Base-by-base conservation (phyloP, 1,140 invertebrate species). In the Atta texana region DNA sequence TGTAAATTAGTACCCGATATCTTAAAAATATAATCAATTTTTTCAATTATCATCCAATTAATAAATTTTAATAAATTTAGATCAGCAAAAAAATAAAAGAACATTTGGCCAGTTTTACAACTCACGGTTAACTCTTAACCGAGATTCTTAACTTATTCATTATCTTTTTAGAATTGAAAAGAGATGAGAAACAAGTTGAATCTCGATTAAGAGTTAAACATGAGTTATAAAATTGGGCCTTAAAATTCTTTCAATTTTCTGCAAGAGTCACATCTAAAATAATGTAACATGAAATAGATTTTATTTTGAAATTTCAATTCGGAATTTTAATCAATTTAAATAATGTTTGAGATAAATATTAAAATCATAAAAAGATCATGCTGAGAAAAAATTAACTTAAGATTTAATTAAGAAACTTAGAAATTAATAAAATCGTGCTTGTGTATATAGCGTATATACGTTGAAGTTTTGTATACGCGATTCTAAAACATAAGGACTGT, bases 251-350 rank as follows among this genome's bases (percentile, higher is more conserved):
- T 31, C 14, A n/a, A 10, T 28, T 72, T 72, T 72, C 49, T 28
- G 14, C n/a, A 7, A 61, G 2, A 44, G 6, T 76, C 21, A 39
- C 18, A 34, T 39, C 14, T 24, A 44, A 28, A 39, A 39, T 6
- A 51, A 28, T 0, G 21, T 57, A 31, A 24, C 16, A 16, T 16
- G 3, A 59, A 76, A 14, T 77, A 18, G 3, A 21, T 31, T 49
- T 76, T 76, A 76, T 24, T 57, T 57, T 59, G 10, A 24, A 7
- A 24, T 39, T 8, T 44, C 10, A 49, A 44, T 77, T 77, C 14
- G 18, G 2, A n/a, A 18, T 31, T 34, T 49, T 31, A 28, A 44
- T 66, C 7, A 8, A 63, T 8, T 10, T 74, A 72, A 63, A 12
- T 77, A 63, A 77, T 21, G 14, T 28, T 44, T 1, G 49, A 51